Base-by-base conservation (phyloP, 2,797 vertebrate genomes). In the Oryzias dopingdopingensis region DNA sequence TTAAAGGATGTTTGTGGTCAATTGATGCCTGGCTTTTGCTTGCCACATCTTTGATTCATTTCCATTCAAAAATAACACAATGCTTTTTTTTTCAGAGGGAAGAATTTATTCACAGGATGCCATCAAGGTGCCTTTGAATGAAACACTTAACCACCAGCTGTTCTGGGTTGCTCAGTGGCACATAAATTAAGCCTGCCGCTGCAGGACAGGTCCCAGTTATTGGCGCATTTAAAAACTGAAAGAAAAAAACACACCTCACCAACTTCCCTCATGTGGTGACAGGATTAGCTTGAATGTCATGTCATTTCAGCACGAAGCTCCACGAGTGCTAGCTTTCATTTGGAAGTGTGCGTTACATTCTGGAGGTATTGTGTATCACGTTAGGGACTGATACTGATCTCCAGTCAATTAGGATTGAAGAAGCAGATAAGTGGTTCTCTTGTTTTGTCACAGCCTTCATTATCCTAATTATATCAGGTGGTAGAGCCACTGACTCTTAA, bases 371-470 rank as follows among this genome's bases (percentile, higher is more conserved):
- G 72, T 73, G 62, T 73, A 40, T 66, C 73, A 62, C 69, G 72
- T 83, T 74, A 75, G 76, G 26, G 62, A 26, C 47, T 1, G 77
- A 75, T 80, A 47, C 68, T 51, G 70, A 88, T 84, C 76, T 70
- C 49, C 57, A 79, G 75, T 65, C 80, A 86, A 84, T 86, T 86
- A 82, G 50, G 54, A 65, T 62, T 59, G 54, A 67, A 80, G 71
- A 49, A 68, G 6, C 50, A 61, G 70, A 74, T 88, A 87, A 86
- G 85, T 85, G 72, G 62, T 10, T 16, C 57, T 65, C 75, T 79
- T 67, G 69, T 74, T 80, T 82, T 75, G 77, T 81, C 65, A 32
- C 56, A 0, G 58, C 42, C 50, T 80, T 85, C 61, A 83, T 84
- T 84, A 77, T 68, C 72, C 70, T 62, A 58, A 81, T 84, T 74